Evolutionary conservation across 1,140 invertebrate genomes (phyloP).

Genomic region (Drosophila pandora): DNA sequence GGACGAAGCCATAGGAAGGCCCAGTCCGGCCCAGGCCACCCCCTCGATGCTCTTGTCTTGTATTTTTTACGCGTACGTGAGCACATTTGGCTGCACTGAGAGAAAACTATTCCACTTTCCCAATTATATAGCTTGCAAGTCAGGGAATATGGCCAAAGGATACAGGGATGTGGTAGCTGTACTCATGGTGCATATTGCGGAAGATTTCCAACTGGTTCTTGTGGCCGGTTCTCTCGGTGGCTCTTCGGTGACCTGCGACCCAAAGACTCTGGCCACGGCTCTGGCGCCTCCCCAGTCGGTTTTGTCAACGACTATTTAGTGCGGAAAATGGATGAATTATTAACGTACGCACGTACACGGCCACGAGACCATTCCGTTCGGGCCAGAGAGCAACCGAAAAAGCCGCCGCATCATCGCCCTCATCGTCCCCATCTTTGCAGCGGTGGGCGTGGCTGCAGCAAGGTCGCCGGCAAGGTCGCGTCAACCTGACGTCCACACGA

Average conservation of each 20-base stretch:
- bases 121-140: no score
- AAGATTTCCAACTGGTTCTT: no score
- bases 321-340: slow-evolving; percentile 76
- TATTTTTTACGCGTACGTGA: slow-evolving; percentile 66
- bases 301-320: slow-evolving; percentile 75
- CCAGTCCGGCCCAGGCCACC: slow-evolving; percentile 19
- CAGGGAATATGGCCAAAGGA: no score
- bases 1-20: slow-evolving; percentile 60
- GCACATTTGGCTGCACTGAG: slow-evolving; percentile 52
- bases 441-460: slow-evolving; percentile 28
- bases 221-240: background rate
- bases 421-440: slow-evolving; percentile 19
- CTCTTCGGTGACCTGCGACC: background rate
- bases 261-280: background rate
- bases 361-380: slow-evolving; percentile 48
- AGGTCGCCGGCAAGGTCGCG: slow-evolving; percentile 68
- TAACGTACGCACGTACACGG: slow-evolving; percentile 40
- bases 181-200: no score
- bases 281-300: slow-evolving; percentile 20
- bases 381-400: slow-evolving; percentile 23
- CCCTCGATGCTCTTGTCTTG: slow-evolving; percentile 35
- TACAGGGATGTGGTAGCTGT: no score
- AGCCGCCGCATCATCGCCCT: slow-evolving; percentile 15
- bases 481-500: slow-evolving; percentile 3
- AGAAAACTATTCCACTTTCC: background rate